These are phyloP conservation scores for Taeniopygia guttata DNA, from an alignment of 2,797 vertebrate genomes.

Conservation along the genomic window DNA sequence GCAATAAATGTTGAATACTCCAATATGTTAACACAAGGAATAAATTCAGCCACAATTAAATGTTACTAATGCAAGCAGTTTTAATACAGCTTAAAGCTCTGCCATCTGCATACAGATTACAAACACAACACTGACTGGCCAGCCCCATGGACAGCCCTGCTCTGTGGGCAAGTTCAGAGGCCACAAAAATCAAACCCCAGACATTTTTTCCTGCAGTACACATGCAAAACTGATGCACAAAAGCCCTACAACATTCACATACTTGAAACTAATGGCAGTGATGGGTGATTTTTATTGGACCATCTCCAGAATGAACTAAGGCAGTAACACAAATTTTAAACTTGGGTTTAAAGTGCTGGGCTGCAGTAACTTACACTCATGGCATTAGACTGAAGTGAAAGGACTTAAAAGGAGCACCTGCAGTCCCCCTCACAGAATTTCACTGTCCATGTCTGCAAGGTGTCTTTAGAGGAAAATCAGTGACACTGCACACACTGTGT, in stretches of 20 bases:
- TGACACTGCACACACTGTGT: neutral
- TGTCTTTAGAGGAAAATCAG: neutral
- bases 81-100: conserved; percentile 65
- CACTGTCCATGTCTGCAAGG: neutral
- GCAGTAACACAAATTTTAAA: neutral
- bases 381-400: neutral
- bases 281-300: neutral
- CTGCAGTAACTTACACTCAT: neutral
- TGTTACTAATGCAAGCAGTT: conserved; percentile 66
- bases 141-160: neutral
- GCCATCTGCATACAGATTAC: conserved; percentile 19
- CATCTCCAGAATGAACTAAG: neutral
- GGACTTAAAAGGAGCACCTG: neutral
- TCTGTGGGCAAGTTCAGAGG: neutral
- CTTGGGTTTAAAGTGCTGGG: neutral
- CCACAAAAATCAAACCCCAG: neutral
- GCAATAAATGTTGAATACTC: conserved; percentile 52
- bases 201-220: neutral
- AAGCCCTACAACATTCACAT: neutral
- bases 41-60: conserved; percentile 69
- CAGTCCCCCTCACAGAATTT: neutral
- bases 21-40: conserved; percentile 61
- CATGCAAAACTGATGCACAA: neutral
- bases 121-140: conserved; percentile 8
- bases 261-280: neutral